phyloP scores from a whole-genome alignment of 2,113 vertebrate species.

The Emydocephalus ijimae region DNA sequence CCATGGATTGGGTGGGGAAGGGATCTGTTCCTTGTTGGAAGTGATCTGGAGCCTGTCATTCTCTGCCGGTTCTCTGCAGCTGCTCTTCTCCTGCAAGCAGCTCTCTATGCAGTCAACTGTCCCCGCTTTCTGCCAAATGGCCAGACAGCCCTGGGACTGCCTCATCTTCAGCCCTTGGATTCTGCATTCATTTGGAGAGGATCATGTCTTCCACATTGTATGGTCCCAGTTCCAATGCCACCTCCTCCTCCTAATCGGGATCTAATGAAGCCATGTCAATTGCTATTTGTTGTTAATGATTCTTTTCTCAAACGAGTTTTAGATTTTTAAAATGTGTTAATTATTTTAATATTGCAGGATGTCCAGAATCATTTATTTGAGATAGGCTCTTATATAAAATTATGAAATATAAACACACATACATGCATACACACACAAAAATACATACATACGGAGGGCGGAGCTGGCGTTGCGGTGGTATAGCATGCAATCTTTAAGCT shows the following conservation, averaged over 20 bases:
- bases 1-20: not conserved
- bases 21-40: not conserved
- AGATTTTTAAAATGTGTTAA: not conserved
- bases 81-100: not conserved
- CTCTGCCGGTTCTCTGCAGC: not conserved
- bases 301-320: not conserved
- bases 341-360: not conserved
- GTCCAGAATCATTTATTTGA: not conserved
- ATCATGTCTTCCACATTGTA: not conserved
- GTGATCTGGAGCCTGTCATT: not conserved
- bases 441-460: not conserved
- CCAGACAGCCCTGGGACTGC: not conserved
- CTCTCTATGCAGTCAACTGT: not conserved
- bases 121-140: not conserved
- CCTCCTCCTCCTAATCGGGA: not conserved
- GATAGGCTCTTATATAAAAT: not conserved
- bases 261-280: not conserved
- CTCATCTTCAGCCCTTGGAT: not conserved
- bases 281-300: not conserved
- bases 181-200: not conserved
- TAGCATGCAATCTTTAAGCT: no score
- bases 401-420: not conserved
- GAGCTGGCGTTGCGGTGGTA: no score
- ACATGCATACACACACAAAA: not conserved
- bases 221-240: not conserved